Evolutionary conservation across 2,797 vertebrate genomes (phyloP), one percentile per base, ranked within the genome.

Genomic region (Chiroxiphia lanceolata): DNA sequence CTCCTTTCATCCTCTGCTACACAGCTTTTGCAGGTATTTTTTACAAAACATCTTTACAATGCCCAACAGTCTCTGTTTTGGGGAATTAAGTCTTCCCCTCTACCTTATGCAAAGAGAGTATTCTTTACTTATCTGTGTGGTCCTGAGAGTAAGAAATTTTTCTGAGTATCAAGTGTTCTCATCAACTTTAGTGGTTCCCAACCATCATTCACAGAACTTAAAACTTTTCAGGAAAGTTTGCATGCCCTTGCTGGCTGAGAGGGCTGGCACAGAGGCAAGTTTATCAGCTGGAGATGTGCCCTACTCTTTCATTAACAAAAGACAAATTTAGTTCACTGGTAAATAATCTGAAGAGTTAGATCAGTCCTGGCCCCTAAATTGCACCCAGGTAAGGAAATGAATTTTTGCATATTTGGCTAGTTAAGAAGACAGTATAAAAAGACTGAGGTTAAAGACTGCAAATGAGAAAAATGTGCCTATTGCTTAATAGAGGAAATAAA

Each of bases 401-500:
- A 86, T 93, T 95, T 85, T 84, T 89, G 33, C 11, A 53, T 92
- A 16, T 65, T 93, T 94, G 84, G 31, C 44, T 68, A 90, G 65
- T 94, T 90, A 48, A 70, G 38, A 47, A 81, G 65, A 90, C 26
- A 42, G 40, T 65, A 69, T 84, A 72, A 91, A 94, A 93, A 93
- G 61, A 71, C 9, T 45, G 59, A 87, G 31, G 31, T 42, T 92
- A 65, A 70, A 74, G 42, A n/a, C 11, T 17, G 11, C 21, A 94
- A 89, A 89, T 61, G 75, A 93, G 29, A 69, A 91, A 96, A 84
- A 94, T 53, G 59, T 75, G 60, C 23, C 47, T 56, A 81, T 88
- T 70, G 13, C 23, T 75, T 81, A 87, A 89, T 77, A 92, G 91
- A 94, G 36, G 25, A 87, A 50, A 80, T 70, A 59, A 95, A 96